Evolutionary conservation across 2,797 vertebrate genomes (phyloP).

Genomic region (Poeciliopsis paucimaculata): DNA sequence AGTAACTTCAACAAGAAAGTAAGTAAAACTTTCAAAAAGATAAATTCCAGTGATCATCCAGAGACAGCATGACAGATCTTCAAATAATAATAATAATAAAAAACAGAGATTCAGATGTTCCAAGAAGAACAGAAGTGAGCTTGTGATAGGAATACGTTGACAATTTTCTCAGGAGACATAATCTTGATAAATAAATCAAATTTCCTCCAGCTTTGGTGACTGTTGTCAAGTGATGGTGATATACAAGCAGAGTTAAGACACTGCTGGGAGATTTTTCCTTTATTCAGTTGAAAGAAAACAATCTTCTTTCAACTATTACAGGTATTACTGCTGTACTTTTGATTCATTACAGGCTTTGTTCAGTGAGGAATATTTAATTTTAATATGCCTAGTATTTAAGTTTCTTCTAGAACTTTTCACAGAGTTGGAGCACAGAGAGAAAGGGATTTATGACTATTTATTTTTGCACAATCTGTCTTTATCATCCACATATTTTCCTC

Average conservation of each 20-base stretch:
- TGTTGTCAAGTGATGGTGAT: neutral
- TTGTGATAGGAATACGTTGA: neutral
- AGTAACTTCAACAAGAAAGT: neutral
- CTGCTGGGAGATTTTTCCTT: neutral
- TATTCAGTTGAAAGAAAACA: neutral
- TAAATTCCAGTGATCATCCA: neutral
- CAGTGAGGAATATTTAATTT: neutral
- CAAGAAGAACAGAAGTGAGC: neutral
- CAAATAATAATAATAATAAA: neutral
- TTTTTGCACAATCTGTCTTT: neutral
- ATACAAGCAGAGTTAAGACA: neutral
- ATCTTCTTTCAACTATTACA: neutral
- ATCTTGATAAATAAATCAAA: neutral
- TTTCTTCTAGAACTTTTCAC: neutral
- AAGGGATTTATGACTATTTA: neutral
- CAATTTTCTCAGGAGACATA: neutral
- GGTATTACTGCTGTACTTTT: neutral
- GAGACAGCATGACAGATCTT: neutral
- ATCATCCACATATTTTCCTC: neutral
- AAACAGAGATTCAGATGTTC: neutral
- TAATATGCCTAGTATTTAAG: neutral
- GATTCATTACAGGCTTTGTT: neutral
- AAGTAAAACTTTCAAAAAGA: neutral
- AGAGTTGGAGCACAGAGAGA: neutral
- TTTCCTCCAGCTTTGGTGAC: neutral